Base-by-base conservation (phyloP, 2,888 invertebrate genomes). In the Drosophila picticornis region DNA sequence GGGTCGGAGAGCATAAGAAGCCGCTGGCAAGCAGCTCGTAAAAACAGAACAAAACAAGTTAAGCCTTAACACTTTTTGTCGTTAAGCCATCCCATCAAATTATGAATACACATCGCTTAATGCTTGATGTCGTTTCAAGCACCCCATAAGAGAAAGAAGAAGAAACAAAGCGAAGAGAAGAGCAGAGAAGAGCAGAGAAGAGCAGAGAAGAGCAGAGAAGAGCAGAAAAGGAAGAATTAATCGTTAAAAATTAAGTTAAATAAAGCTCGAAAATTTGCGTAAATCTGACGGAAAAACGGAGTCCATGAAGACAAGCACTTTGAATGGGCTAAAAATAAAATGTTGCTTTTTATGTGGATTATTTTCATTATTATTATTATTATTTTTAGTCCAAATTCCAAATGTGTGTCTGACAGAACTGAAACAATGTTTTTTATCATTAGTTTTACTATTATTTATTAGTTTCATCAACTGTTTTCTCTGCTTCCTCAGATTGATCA, bases 51-150 rank as follows among this genome's bases (percentile, higher is more conserved):
- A 59, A 29, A 61, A 25, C 55, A 34, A 46, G 2, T 25, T 46
- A 46, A 46, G 46, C 46, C 43, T 56, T 51, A 32, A 71, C 46
- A 46, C 46, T 46, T 25, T 25, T 46, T 56, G 48, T 40, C 65
- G 38, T 53, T 65, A 61, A 77, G 65, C 59, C 60, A 77, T 59
- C 72, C 59, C 81, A 71, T 77, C 13, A 80, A 80, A 76, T 76
- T 58, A 59, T 64, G 51, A 60, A 75, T 61, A 61, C 70, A 53
- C 62, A 57, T 46, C 22, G 51, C 43, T 13, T 55, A 32, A 52
- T 38, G 38, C 58, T 46, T 65, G 59, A 62, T 31, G 31, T 55
- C 50, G 48, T 57, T 58, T 67, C 67, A 78, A 46, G 31, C 55
- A 46, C 22, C 46, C 5, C 27, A 13, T 38, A 46, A 13, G 56